Base-by-base conservation (phyloP, 1,140 invertebrate genomes). In the Aphidius gifuensis region DNA sequence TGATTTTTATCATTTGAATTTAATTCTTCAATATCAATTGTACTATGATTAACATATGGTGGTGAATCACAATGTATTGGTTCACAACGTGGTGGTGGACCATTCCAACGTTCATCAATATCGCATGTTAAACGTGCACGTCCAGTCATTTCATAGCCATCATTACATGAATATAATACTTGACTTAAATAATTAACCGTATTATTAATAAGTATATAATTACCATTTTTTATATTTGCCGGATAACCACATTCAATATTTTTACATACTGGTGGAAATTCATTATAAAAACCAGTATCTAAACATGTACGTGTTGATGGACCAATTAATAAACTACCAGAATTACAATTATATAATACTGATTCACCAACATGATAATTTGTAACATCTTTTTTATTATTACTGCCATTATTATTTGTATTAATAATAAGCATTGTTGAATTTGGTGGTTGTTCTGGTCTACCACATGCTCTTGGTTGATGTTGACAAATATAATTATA, bases 401-500 rank as follows among this genome's bases (percentile, higher is more conserved):
- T 45, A 3, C 66, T 8, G 11, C 60, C 38, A 21, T 67, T 65
- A 4, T 67, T 45, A 3, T 66, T 6, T 11, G 49, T 49, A 55
- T 53, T 72, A 6, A 79, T 79, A 2, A 85, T 83, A 0, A 87
- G 75, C 86, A 97, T 92, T 5, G 93, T 96, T 1, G 93, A 96
- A 78, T 97, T 96, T 8, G 93, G 92, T 1, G 93, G 93, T 74
- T 95, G 92, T 75, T 96, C 93, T 0, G 94, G 94, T 56, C 90
- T 82, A 8, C 94, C 94, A 71, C 94, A 96, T 11, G 92, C 90
- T 74, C 91, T 90, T 2, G 94, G 93, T 71, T 94, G 91, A 80
- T 96, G 93, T 81, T 97, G 94, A 73, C 94, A 97, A 64, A 97
- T 96, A 78, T 91, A 96, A 80, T 96, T 95, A 32, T 96, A 82